phyloP scores from a whole-genome alignment of 2,888 invertebrate species.

The Seira ritae region DNA sequence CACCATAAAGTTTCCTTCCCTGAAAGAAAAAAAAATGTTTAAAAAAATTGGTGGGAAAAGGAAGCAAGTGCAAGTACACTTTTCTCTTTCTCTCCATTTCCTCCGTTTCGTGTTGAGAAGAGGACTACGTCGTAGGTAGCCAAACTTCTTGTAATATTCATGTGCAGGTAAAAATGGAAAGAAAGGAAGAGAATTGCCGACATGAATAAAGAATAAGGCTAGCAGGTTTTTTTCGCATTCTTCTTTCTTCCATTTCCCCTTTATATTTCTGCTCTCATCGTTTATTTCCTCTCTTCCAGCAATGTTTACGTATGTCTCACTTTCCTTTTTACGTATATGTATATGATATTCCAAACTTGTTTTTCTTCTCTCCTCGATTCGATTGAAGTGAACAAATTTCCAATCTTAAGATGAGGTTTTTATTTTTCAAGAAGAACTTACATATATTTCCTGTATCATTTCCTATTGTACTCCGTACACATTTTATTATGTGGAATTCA shows the following conservation, averaged over 20 bases:
- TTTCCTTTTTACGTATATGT: not conserved
- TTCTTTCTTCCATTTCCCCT: not conserved
- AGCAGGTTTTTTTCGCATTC: conserved; percentile 20
- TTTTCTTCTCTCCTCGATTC: not conserved
- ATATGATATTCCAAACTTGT: not conserved
- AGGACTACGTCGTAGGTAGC: conserved; percentile 13
- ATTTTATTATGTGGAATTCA: not conserved
- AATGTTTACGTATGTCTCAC: conserved; percentile 16
- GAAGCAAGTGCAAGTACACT: conserved; percentile 42
- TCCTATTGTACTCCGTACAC: not conserved
- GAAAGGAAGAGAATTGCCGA: conserved; percentile 56
- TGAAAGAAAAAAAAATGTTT: not conserved
- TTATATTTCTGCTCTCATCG: conserved; percentile 17
- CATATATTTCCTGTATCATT: not conserved
- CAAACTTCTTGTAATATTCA: conserved; percentile 62
- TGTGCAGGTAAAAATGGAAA: conserved; percentile 61
- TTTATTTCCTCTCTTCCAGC: not conserved
- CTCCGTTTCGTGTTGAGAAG: conserved; percentile 5
- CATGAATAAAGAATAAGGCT: conserved; percentile 62
- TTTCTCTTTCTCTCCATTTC: too few species aligned
- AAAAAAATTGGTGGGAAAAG: conserved; percentile 18
- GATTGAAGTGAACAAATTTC: conserved; percentile 63
- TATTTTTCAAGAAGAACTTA: not conserved
- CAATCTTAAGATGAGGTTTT: conserved; percentile 26
- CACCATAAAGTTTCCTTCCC: conserved; percentile 18